These are phyloP conservation scores for Myocastor coypus DNA, from an alignment of 2,113 vertebrate genomes.

Conservation along the genomic window DNA sequence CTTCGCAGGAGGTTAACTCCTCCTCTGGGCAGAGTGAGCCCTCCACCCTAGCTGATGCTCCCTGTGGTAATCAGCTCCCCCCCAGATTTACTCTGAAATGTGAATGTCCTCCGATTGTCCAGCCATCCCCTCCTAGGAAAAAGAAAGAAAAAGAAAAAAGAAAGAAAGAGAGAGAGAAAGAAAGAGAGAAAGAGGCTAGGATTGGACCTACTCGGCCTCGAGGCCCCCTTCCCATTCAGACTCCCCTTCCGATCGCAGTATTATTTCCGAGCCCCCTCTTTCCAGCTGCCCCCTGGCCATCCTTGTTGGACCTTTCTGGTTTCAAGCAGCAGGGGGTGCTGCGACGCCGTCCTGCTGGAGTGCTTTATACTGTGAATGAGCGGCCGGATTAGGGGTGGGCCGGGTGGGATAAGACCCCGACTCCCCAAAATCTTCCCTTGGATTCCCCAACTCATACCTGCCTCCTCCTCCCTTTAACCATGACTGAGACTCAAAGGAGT, in stretches of 20 bases:
- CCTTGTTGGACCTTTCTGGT: constrained; percentile 76
- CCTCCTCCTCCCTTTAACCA: not conserved
- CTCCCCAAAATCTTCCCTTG: constrained; percentile 33
- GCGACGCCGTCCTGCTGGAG: constrained; percentile 65
- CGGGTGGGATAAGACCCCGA: constrained; percentile 6
- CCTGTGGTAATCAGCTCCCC: not conserved
- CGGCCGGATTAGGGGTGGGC: constrained; percentile 43
- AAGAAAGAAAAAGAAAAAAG: not conserved
- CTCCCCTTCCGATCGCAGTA: constrained; percentile 9
- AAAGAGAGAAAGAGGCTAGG: not conserved
- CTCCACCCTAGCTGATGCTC: not conserved
- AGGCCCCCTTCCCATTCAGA: not conserved
- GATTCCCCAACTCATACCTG: not conserved
- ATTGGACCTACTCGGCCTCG: not conserved
- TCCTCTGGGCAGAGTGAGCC: constrained; percentile 57
- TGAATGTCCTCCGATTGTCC: constrained; percentile 65
- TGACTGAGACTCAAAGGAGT: constrained; percentile 47
- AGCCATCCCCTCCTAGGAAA: not conserved
- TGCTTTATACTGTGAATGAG: constrained; percentile 82
- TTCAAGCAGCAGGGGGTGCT: constrained; percentile 69
- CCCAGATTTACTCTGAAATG: constrained; percentile 70
- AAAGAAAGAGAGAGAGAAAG: not conserved
- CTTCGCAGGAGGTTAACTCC: not conserved
- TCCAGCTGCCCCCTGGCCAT: constrained; percentile 49
- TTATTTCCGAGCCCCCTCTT: not conserved